Conservation (phyloP, 2,797 vertebrate species). For the Notamacropus eugenii region DNA sequence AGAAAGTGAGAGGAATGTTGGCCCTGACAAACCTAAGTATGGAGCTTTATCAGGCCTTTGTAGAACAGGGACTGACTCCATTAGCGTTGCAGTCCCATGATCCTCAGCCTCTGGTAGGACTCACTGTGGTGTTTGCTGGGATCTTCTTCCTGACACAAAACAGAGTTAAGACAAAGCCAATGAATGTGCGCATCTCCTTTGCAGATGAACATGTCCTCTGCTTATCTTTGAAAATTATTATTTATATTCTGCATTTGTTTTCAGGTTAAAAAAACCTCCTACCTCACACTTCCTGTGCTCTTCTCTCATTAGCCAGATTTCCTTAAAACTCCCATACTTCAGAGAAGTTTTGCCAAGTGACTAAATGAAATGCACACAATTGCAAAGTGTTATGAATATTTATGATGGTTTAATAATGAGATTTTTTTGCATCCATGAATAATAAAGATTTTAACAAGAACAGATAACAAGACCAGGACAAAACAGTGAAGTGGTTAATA, state of each 20-base stretch:
- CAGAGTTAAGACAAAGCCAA: slow-evolving; percentile 53
- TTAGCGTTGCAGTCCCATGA: slow-evolving; percentile 52
- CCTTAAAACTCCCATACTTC: slow-evolving; percentile 79
- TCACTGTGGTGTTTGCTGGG: slow-evolving; percentile 37
- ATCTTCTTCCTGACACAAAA: slow-evolving; percentile 55
- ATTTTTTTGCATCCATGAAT: slow-evolving; percentile 85
- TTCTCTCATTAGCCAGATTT: slow-evolving; percentile 83
- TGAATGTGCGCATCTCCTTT: slow-evolving; percentile 45
- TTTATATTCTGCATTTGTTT: slow-evolving; percentile 81
- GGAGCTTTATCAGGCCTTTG: slow-evolving; percentile 59
- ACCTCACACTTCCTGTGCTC: slow-evolving; percentile 73
- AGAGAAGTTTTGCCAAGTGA: slow-evolving; percentile 84
- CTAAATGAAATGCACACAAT: slow-evolving; percentile 82
- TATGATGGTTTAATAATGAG: slow-evolving; percentile 84
- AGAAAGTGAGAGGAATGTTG: slow-evolving; percentile 55
- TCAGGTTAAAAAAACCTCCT: slow-evolving; percentile 74
- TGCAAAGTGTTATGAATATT: slow-evolving; percentile 86
- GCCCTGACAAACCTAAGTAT: slow-evolving; percentile 53
- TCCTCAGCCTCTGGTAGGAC: slow-evolving; percentile 35
- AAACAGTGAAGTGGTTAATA: slow-evolving; percentile 81
- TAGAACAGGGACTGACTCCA: slow-evolving; percentile 49
- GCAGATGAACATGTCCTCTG: slow-evolving; percentile 4
- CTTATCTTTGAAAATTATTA: slow-evolving; percentile 77
- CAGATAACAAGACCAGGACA: slow-evolving; percentile 81
- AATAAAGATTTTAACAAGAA: slow-evolving; percentile 86